Percentiles rank a stretch among this genome's conserved stretches.
phyloP scores from a whole-genome alignment of 2,797 vertebrate species.

The Ispidina picta region DNA sequence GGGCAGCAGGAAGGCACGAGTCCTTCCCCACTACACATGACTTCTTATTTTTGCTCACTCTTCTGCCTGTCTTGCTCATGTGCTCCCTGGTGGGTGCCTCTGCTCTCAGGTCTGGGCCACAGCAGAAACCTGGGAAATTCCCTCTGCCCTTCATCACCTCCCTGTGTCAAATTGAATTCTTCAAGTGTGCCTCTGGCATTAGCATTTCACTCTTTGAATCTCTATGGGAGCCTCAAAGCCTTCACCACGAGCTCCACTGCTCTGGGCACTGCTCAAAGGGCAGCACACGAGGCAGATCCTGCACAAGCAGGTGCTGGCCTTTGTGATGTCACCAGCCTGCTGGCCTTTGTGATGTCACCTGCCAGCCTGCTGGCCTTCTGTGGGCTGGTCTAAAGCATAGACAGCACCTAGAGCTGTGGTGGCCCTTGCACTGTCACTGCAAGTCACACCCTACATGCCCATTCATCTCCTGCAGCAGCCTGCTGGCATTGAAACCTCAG shows the following conservation, averaged over 20 bases:
- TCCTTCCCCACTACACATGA: neutral
- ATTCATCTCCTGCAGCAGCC: neutral
- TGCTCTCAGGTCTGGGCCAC: neutral
- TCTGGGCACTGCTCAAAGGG: neutral
- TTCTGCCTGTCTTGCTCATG: neutral
- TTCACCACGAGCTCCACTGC: neutral
- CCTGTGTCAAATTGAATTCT: neutral
- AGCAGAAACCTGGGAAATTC: neutral
- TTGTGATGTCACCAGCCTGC: accelerated
- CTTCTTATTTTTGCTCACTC: neutral
- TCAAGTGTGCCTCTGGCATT: neutral
- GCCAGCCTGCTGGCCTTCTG: neutral
- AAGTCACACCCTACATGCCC: neutral
- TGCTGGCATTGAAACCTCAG: neutral
- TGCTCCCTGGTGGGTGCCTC: neutral
- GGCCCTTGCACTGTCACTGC: neutral
- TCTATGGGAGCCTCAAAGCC: neutral
- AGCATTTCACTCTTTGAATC: neutral
- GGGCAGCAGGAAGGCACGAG: neutral
- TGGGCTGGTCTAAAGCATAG: accelerated
- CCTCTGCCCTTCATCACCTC: neutral
- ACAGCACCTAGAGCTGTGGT: neutral
- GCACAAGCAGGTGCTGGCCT: accelerated
- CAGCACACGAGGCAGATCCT: neutral
- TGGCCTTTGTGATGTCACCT: neutral